These are phyloP conservation scores for Atherix ibis DNA, from an alignment of 2,888 invertebrate species.

Conservation along the genomic window DNA sequence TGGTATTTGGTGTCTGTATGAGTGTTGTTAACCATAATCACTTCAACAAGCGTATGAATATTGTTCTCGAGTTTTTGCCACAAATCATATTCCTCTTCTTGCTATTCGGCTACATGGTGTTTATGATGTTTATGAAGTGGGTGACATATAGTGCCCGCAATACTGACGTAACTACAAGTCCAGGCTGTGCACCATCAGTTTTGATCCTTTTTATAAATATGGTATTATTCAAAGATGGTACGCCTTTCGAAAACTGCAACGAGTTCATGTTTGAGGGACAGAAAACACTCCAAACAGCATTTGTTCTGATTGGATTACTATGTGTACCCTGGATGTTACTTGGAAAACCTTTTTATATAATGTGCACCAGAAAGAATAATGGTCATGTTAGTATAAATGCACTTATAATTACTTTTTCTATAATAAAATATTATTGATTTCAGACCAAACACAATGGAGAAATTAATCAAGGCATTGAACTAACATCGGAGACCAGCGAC, in stretches of 20 bases:
- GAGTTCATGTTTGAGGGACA: conserved; percentile 58
- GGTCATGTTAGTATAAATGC: conserved; percentile 24
- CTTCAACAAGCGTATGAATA: conserved; percentile 49
- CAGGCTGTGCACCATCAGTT: conserved; percentile 56
- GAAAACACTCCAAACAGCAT: conserved; percentile 50
- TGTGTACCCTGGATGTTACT: conserved; percentile 91
- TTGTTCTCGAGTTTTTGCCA: conserved; percentile 76
- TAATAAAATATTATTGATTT: neutral
- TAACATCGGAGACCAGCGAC: conserved; percentile 34
- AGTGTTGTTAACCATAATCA: conserved; percentile 60
- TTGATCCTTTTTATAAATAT: conserved; percentile 65
- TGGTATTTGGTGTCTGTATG: conserved; percentile 85
- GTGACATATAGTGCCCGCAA: conserved; percentile 43
- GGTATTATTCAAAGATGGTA: conserved; percentile 46
- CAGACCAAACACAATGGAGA: conserved; percentile 37
- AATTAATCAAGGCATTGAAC: conserved; percentile 50
- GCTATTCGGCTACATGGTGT: conserved; percentile 81
- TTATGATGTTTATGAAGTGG: conserved; percentile 90
- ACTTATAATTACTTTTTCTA: neutral
- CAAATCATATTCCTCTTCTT: conserved; percentile 75
- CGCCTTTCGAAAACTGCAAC: conserved; percentile 34
- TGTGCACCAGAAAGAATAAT: conserved; percentile 35
- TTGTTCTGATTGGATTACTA: conserved; percentile 62
- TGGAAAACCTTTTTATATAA: conserved; percentile 73
- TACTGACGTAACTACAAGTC: conserved; percentile 21